Conservation (phyloP, 2,888 invertebrate genomes). For the Agriotes lineatus region DNA sequence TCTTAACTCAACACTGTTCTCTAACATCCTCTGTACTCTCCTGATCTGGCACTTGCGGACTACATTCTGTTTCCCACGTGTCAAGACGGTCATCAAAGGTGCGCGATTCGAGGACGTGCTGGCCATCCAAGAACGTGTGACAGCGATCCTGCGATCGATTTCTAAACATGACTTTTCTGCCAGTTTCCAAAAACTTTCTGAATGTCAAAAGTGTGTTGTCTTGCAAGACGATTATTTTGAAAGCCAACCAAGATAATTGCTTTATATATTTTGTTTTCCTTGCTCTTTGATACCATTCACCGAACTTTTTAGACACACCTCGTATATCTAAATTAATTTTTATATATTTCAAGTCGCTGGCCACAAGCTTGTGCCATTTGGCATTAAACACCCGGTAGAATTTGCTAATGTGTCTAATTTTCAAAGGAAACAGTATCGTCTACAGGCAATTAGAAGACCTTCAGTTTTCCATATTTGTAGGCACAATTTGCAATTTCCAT, state of each 20-base stretch:
- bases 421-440: too few species aligned
- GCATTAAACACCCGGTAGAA: too few species aligned
- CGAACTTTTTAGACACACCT: too few species aligned
- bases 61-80: neutral
- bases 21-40: neutral
- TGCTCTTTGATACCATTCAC: too few species aligned
- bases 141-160: neutral
- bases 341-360: too few species aligned
- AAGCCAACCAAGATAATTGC: neutral
- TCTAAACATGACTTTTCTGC: neutral
- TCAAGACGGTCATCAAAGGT: neutral
- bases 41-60: neutral
- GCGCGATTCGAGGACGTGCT: neutral
- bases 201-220: neutral
- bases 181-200: neutral
- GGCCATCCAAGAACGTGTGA: neutral
- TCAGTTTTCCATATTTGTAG: too few species aligned
- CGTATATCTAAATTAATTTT: too few species aligned
- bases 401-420: too few species aligned
- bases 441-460: too few species aligned
- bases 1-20: constrained; percentile 3
- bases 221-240: constrained; percentile 1
- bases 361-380: too few species aligned
- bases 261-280: too few species aligned
- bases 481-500: too few species aligned